These are phyloP conservation scores for Amorpha juglandis DNA, from an alignment of 2,888 invertebrate species.

Conservation along the genomic window DNA sequence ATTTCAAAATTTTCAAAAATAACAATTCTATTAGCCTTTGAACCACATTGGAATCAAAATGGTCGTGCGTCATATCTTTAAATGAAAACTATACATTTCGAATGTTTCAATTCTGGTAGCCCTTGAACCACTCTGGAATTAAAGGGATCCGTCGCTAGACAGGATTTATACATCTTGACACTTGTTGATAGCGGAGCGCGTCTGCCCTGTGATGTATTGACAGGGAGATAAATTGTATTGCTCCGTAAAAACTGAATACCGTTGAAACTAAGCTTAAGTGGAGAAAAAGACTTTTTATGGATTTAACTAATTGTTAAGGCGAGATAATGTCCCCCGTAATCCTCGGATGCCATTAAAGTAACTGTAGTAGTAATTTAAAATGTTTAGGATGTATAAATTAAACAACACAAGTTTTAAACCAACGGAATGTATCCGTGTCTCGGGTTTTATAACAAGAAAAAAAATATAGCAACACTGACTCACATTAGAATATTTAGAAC, in stretches of 20 bases:
- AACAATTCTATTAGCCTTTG: no score
- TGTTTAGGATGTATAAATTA: background rate
- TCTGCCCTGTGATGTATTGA: slow-evolving; percentile 54
- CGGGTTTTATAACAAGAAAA: no score
- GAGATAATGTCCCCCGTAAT: background rate
- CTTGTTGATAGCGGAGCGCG: slow-evolving; percentile 73
- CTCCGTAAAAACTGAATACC: slow-evolving; percentile 47
- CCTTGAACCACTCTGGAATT: background rate
- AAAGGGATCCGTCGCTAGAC: slow-evolving; percentile 44
- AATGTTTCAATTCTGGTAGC: background rate
- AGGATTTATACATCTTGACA: slow-evolving; percentile 69
- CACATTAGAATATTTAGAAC: no score
- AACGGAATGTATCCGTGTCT: no score
- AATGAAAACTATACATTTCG: no score
- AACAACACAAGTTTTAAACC: background rate
- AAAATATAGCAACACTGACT: no score
- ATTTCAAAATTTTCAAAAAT: no score
- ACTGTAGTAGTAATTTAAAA: background rate
- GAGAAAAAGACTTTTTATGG: background rate
- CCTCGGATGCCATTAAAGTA: background rate
- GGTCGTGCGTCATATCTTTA: no score
- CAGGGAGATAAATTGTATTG: slow-evolving; percentile 58
- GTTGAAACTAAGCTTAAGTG: slow-evolving; percentile 9
- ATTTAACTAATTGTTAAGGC: slow-evolving; percentile 1
- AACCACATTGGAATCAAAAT: no score